Base-by-base conservation (phyloP, 1,140 invertebrate species). In the Cephus cinctus region DNA sequence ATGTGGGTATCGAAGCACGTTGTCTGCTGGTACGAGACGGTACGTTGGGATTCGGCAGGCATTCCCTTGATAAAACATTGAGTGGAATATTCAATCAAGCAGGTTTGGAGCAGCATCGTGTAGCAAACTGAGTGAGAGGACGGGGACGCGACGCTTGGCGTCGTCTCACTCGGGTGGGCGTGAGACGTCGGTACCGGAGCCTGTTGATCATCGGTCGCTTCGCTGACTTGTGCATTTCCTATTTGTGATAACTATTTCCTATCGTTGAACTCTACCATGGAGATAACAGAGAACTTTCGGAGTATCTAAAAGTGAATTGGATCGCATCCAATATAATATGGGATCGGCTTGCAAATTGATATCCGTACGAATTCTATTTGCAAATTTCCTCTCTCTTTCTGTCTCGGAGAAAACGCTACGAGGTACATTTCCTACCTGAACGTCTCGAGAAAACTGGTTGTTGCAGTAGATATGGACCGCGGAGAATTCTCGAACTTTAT, bases 401-500 rank as follows among this genome's bases (percentile, higher is more conserved):
- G n/a, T n/a, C n/a, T n/a, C n/a, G n/a, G n/a, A n/a, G n/a, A n/a
- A n/a, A n/a, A n/a, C n/a, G n/a, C n/a, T n/a, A n/a, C n/a, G n/a
- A n/a, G n/a, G n/a, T n/a, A n/a, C n/a, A 16, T 35, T 4, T 50
- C 69, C 69, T 59, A 87, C 86, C 81, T 89, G 85, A 3, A 90
- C 83, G 54, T 89, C 87, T 54, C 83, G 82, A 56, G 83, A 86
- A 73, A 89, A 90, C 59, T 87, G 83, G 69, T 90, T 90, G 71
- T 87, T 89, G 72, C 84, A 85, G 66, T 86, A 89, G 18, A 96
- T 81, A 57, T 87, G 86, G 14, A 93, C 82, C 1, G 83, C 82
- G 14, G 85, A 88, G 75, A 96, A 94, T 73, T 96, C 93, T 5
- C 91, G 78, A 15, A 92, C 83, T 61, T 80, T 80, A 61, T 92